Evolutionary conservation across 1,140 invertebrate genomes (phyloP).

Genomic region (Hirudo medicinalis): DNA sequence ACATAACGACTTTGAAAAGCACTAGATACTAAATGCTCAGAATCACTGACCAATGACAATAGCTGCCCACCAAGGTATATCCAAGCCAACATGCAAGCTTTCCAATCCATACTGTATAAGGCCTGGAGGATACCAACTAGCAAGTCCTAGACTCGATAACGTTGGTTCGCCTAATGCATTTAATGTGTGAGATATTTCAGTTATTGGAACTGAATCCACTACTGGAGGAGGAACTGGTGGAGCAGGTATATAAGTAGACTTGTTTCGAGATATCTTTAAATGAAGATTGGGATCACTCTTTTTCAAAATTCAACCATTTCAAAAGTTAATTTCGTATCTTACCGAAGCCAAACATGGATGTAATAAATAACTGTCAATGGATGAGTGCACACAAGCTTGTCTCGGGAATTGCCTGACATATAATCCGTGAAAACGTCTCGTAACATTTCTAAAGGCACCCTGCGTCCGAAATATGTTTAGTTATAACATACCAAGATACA

Average conservation of each 20-base stretch:
- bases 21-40: slow-evolving; percentile 6
- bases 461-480: too few relatives aligned
- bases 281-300: too few relatives aligned
- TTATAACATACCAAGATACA: too few relatives aligned
- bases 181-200: slow-evolving; percentile 23
- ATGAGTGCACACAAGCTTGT: too few relatives aligned
- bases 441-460: too few relatives aligned
- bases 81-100: slow-evolving; percentile 57
- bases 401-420: too few relatives aligned
- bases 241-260: not conserved
- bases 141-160: slow-evolving; percentile 64
- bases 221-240: not conserved
- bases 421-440: too few relatives aligned
- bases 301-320: too few relatives aligned
- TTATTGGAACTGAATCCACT: not conserved
- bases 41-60: slow-evolving; percentile 55
- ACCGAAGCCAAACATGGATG: too few relatives aligned
- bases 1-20: not conserved
- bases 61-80: slow-evolving; percentile 76
- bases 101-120: slow-evolving; percentile 66
- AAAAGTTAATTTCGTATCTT: too few relatives aligned
- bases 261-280: too few relatives aligned
- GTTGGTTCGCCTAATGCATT: slow-evolving; percentile 56
- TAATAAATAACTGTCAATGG: too few relatives aligned
- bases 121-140: slow-evolving; percentile 60